Evolutionary conservation across 2,888 invertebrate species (phyloP).

Genomic region (Andrena bucephala): DNA sequence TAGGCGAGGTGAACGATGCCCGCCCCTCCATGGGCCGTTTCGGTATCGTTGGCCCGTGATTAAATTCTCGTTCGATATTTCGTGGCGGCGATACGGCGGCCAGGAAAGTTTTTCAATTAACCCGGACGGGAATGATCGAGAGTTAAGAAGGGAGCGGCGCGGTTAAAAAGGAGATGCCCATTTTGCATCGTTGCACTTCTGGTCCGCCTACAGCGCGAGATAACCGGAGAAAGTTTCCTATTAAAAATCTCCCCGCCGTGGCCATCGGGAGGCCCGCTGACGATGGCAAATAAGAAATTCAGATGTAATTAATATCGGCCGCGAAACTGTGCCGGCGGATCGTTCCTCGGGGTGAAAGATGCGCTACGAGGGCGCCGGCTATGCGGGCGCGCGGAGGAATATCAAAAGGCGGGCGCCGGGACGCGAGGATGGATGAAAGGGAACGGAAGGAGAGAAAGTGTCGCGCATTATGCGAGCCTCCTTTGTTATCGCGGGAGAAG

Average conservation of each 20-base stretch:
- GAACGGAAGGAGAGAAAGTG: not conserved
- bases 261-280: conserved; percentile 23
- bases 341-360: not conserved
- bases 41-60: conserved; percentile 16
- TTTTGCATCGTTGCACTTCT: conserved; percentile 61
- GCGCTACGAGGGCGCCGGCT: not conserved
- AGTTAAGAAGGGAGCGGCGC: conserved; percentile 31
- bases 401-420: not conserved
- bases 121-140: conserved; percentile 43
- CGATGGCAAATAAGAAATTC: conserved; percentile 55
- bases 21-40: not conserved
- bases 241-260: conserved; percentile 29
- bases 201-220: conserved; percentile 3
- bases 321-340: conserved; percentile 42
- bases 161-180: conserved; percentile 32
- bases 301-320: conserved; percentile 60
- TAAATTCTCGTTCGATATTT: conserved; percentile 26
- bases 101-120: conserved; percentile 53
- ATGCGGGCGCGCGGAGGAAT: not conserved
- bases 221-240: conserved; percentile 39
- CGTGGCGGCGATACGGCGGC: not conserved
- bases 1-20: not conserved
- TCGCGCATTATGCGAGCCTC: conserved; percentile 8
- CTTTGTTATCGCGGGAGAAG: conserved; percentile 3
- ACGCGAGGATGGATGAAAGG: not conserved